Conservation (phyloP, 2,888 invertebrate genomes). For the Acleris holmiana region DNA sequence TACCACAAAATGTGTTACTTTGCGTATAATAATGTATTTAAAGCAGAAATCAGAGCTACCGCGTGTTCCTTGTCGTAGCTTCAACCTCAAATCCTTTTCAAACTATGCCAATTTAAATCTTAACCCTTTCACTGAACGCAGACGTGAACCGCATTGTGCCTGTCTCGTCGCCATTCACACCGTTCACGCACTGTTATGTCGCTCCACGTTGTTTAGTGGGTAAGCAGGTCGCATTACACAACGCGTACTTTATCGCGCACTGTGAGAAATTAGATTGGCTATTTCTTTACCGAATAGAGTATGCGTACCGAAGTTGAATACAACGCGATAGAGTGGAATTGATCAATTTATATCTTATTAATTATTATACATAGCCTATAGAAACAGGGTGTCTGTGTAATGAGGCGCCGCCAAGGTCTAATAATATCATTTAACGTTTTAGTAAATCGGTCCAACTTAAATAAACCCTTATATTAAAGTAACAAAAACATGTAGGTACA, state of each 20-base stretch:
- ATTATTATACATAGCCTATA: background rate
- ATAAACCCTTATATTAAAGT: too few species aligned
- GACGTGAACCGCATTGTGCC: slow-evolving; percentile 37
- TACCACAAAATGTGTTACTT: slow-evolving; percentile 1
- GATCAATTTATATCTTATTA: too few species aligned
- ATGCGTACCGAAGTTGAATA: slow-evolving; percentile 9
- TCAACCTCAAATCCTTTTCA: slow-evolving; percentile 37
- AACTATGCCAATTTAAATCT: slow-evolving; percentile 44
- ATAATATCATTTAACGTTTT: too few species aligned
- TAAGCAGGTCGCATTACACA: slow-evolving; percentile 71
- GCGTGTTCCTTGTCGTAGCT: slow-evolving; percentile 5
- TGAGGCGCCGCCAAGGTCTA: background rate
- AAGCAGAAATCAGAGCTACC: slow-evolving; percentile 6
- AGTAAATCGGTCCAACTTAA: too few species aligned
- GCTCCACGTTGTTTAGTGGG: slow-evolving; percentile 59
- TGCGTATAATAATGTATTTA: background rate
- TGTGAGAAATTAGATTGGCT: slow-evolving; percentile 14
- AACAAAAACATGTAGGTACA: too few species aligned
- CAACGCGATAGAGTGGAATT: background rate
- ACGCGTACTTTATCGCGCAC: slow-evolving; percentile 34
- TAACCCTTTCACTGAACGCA: slow-evolving; percentile 43
- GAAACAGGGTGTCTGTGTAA: background rate
- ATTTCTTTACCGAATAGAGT: slow-evolving; percentile 24
- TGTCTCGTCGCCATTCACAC: slow-evolving; percentile 57
- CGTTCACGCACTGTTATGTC: slow-evolving; percentile 73